These are phyloP conservation scores for Eilema depressum DNA, from an alignment of 2,888 invertebrate species.

Conservation along the genomic window DNA sequence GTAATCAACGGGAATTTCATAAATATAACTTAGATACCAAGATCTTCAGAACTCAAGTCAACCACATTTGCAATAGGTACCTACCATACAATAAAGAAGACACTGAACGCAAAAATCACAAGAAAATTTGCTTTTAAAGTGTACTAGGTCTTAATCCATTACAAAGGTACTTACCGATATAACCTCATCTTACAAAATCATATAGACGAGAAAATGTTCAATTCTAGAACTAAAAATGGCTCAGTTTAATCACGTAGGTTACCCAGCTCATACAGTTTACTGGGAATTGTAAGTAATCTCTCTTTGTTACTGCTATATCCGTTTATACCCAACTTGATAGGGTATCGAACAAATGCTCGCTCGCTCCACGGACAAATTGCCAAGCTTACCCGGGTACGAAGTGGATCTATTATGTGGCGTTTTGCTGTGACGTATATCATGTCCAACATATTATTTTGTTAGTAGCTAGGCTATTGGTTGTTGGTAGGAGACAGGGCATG, in stretches of 20 bases:
- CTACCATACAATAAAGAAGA: too few species aligned
- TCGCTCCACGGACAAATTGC: constrained; percentile 53
- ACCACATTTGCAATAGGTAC: too few species aligned
- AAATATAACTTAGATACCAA: too few species aligned
- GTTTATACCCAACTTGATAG: constrained; percentile 50
- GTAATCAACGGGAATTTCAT: too few species aligned
- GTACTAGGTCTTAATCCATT: too few species aligned
- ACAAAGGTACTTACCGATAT: neutral
- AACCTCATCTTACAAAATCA: neutral
- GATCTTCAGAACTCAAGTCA: too few species aligned
- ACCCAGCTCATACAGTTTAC: constrained; percentile 34
- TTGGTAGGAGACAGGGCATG: neutral
- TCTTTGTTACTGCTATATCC: constrained; percentile 51
- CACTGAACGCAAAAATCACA: too few species aligned
- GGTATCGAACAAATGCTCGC: constrained; percentile 55
- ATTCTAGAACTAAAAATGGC: constrained; percentile 17
- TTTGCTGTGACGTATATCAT: constrained; percentile 43
- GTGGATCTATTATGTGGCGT: constrained; percentile 55
- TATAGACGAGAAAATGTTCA: constrained; percentile 11
- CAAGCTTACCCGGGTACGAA: constrained; percentile 44
- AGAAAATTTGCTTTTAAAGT: neutral
- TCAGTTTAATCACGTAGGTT: constrained; percentile 44
- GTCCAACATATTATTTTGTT: constrained; percentile 23
- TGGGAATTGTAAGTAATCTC: constrained; percentile 53
- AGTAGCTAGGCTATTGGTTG: constrained; percentile 1